Evolutionary conservation across 2,113 vertebrate genomes (phyloP), one percentile per base, ranked within the genome.

Genomic region (Tylochromis polylepis): DNA sequence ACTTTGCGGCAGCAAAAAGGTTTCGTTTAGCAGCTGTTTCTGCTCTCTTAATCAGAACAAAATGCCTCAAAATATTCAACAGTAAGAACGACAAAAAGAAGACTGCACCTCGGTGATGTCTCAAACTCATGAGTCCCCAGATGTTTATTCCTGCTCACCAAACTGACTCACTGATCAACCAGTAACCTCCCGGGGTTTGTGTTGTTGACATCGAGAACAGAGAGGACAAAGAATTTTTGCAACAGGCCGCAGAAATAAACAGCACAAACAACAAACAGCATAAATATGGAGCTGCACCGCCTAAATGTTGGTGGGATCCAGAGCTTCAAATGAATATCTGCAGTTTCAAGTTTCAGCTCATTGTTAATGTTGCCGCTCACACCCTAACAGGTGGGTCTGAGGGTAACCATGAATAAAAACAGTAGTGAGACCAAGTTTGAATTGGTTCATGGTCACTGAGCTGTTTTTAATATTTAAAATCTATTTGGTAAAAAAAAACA

Each of bases 371-470:
- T 46, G 12, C 65, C 0, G 5, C 9, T 70, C 65, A 43, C n/a
- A 70, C 20, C 36, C 65, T 1, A 70, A 4, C 2, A 7, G 12
- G 36, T 70, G 7, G 12, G 0, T 43, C 36, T 70, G 62, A 41
- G n/a, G 31, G 2, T 3, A 62, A 62, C 31, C 59, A 67, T 24
- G n/a, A 0, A 5, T 22, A 41, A 22, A 67, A 67, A 11, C 20
- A 67, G 0, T 15, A 1, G 62, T 41, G 62, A 70, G n/a, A 22
- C 60, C 6, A 65, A 38, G 34, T 65, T 65, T 65, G 11, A 65
- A 0, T 65, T 36, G 34, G n/a, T 38, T 0, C n/a, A 41, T 43
- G 34, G 0, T 43, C 65, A 70, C 1, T 15, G 4, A 15, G n/a
- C 34, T 0, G 15, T 70, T 0, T 70, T 41, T 24, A 46, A 70